Percentiles rank a stretch among this genome's conserved stretches.
Conservation (phyloP, 2,888 invertebrate species). For the Drosophila nr. fundita region DNA sequence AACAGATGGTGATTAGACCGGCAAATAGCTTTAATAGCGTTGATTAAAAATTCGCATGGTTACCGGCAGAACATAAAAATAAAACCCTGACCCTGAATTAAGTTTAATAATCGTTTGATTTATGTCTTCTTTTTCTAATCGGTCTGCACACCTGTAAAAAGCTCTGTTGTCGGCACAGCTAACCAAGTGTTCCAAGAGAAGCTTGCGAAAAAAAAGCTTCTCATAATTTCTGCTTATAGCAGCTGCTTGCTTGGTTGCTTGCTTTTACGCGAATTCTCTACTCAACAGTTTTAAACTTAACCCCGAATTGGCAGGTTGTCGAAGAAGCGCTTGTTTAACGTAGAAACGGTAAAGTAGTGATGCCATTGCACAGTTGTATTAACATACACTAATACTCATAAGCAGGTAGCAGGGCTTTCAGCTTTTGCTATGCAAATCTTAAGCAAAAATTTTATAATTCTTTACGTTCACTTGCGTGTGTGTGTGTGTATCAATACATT, state of each 20-base stretch:
- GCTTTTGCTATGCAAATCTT: neutral
- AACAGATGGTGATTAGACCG: neutral
- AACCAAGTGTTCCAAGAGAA: constrained; percentile 2
- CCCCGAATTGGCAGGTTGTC: constrained; percentile 43
- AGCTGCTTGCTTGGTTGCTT: constrained; percentile 16
- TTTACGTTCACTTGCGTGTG: neutral
- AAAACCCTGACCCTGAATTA: constrained; percentile 64
- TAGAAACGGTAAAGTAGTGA: constrained; percentile 34
- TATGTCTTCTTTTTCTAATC: constrained; percentile 21
- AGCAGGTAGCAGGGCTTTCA: constrained; percentile 9
- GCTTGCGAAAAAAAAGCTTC: constrained; percentile 47
- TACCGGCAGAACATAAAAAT: constrained; percentile 25
- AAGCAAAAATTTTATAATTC: constrained; percentile 4
- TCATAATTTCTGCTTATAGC: constrained; percentile 5
- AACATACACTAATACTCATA: neutral
- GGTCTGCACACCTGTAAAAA: constrained; percentile 49
- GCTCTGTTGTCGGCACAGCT: constrained; percentile 23
- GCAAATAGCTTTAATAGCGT: neutral
- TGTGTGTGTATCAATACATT: constrained; percentile 23
- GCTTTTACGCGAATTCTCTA: constrained; percentile 41
- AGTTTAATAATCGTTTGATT: constrained; percentile 29
- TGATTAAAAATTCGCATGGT: constrained; percentile 9
- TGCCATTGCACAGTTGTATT: constrained; percentile 9
- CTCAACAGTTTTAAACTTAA: constrained; percentile 61
- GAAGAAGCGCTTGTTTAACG: constrained; percentile 10